Conservation (phyloP, 2,797 vertebrate genomes). For the Bovichtus variegatus region DNA sequence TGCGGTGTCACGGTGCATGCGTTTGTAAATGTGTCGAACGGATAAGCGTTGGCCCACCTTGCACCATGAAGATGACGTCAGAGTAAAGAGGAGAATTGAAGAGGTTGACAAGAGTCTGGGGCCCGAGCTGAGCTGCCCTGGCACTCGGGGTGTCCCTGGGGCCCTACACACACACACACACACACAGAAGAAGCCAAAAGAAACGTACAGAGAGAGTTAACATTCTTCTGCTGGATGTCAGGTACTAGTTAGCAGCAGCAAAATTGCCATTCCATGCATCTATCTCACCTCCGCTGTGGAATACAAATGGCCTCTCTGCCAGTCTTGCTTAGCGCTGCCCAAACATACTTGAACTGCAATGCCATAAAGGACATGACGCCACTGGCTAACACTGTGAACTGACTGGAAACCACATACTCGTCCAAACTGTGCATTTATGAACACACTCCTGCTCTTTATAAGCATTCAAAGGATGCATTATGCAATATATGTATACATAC, state of each 20-base stretch:
- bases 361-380: conserved; percentile 54
- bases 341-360: conserved; percentile 59
- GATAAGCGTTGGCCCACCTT: conserved; percentile 85
- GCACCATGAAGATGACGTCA: conserved; percentile 97
- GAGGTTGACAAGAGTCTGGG: conserved; percentile 92
- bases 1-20: conserved; percentile 33
- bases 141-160: conserved; percentile 82
- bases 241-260: conserved; percentile 53
- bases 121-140: conserved; percentile 83
- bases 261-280: conserved; percentile 65
- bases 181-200: conserved; percentile 32
- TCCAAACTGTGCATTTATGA: conserved; percentile 38
- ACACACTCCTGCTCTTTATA: conserved; percentile 12
- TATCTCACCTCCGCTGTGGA: conserved; percentile 42
- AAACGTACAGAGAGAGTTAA: conserved; percentile 29
- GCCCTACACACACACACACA: conserved; percentile 66
- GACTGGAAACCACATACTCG: conserved; percentile 42
- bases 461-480: conserved; percentile 13
- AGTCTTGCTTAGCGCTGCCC: conserved; percentile 53
- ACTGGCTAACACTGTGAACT: conserved; percentile 50
- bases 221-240: conserved; percentile 53
- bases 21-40: conserved; percentile 28
- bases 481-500: neutral
- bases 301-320: conserved; percentile 66
- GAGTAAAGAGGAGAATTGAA: conserved; percentile 95